Percentiles rank a stretch among this genome's conserved stretches.
Evolutionary conservation across 2,113 vertebrate species (phyloP).

Genomic region (Perca schrenkii): DNA sequence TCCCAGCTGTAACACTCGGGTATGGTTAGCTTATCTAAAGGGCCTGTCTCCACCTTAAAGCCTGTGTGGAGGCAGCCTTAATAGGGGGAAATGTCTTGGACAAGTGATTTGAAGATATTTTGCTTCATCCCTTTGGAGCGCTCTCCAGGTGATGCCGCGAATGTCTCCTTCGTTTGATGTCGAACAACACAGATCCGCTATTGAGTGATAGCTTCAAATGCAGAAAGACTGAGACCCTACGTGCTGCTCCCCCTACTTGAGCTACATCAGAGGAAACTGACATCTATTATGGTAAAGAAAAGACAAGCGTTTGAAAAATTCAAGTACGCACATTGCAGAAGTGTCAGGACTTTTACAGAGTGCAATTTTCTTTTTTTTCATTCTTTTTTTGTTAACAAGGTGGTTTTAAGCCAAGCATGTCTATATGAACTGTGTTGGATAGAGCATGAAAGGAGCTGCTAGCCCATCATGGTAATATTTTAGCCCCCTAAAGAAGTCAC

Average conservation of each 20-base stretch:
- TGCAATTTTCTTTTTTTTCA: constrained; percentile 81
- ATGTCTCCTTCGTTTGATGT: constrained; percentile 94
- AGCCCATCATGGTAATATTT: constrained; percentile 90
- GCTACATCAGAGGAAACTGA: constrained; percentile 99
- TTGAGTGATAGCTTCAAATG: constrained; percentile 97
- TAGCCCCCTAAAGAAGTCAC: constrained; percentile 89
- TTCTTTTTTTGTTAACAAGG: constrained; percentile 93
- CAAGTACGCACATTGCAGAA: constrained; percentile 89
- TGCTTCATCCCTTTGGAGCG: constrained; percentile 96
- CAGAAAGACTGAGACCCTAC: constrained; percentile 91
- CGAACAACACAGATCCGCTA: constrained; percentile 96
- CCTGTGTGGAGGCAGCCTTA: constrained; percentile 82
- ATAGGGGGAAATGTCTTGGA: constrained; percentile 98
- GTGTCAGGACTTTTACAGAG: constrained; percentile 94
- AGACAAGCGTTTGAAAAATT: constrained; percentile 99
- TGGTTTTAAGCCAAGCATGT: constrained; percentile 98
- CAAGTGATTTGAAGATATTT: constrained; percentile 99
- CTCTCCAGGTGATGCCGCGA: constrained; percentile 95
- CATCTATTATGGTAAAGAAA: constrained; percentile 99
- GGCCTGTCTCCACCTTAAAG: constrained; percentile 83
- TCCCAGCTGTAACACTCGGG: constrained; percentile 78
- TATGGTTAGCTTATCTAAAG: constrained; percentile 84
- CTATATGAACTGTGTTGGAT: constrained; percentile 96
- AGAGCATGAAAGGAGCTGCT: constrained; percentile 91
- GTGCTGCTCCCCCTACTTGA: constrained; percentile 87